Conservation (phyloP, 2,797 vertebrate genomes). For the Sebastes trivittatus region DNA sequence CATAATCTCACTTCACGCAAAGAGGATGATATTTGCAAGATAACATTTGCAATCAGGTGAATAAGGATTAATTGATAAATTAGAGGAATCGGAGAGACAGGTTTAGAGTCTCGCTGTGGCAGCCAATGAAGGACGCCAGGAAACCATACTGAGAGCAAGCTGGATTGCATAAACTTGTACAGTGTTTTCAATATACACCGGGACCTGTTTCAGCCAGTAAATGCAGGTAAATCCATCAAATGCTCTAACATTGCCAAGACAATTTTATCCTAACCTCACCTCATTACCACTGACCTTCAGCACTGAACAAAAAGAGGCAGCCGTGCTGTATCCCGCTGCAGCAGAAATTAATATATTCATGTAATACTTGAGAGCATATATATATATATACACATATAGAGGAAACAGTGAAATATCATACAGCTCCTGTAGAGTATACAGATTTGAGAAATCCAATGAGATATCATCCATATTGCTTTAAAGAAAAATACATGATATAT, state of each 20-base stretch:
- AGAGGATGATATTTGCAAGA: neutral
- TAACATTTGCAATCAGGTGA: constrained; percentile 14
- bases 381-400: neutral
- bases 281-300: constrained; percentile 54
- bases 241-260: constrained; percentile 9
- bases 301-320: constrained; percentile 8
- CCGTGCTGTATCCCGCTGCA: neutral
- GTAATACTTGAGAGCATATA: neutral
- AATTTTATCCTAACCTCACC: constrained; percentile 43
- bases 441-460: neutral
- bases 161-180: constrained; percentile 26
- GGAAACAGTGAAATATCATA: neutral
- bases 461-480: neutral
- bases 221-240: constrained; percentile 57
- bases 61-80: constrained; percentile 49
- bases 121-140: constrained; percentile 36
- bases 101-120: constrained; percentile 6
- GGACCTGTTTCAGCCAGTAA: constrained; percentile 29
- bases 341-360: constrained; percentile 16
- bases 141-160: constrained; percentile 28
- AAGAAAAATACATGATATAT: neutral
- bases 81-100: constrained; percentile 14
- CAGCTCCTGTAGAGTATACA: neutral
- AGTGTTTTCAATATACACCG: constrained; percentile 20
- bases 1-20: constrained; percentile 5